Conservation (phyloP, 2,113 vertebrate genomes). For the Dolichallabes microphthalmus region DNA sequence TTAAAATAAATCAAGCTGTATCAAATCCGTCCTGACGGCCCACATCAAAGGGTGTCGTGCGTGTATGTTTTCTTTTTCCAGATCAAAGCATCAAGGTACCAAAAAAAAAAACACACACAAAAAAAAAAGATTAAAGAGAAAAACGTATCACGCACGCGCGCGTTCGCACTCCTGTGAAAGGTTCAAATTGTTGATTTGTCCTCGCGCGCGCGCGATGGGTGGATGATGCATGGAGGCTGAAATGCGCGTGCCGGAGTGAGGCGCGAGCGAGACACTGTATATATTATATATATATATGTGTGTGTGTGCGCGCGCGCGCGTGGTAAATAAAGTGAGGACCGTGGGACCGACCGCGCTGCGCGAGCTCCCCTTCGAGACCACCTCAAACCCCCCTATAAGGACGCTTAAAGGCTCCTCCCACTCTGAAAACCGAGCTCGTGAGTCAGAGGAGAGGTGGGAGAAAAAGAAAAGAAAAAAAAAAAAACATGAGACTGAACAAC, state of each 20-base stretch:
- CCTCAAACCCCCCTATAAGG: neutral
- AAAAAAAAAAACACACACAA: too few relatives aligned
- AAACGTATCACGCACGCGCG: neutral
- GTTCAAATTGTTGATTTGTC: neutral
- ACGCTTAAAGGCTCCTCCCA: constrained; percentile 11
- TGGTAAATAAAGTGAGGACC: neutral
- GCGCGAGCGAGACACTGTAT: neutral
- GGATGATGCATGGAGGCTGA: neutral
- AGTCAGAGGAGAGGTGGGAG: constrained; percentile 1
- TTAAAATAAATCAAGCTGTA: neutral
- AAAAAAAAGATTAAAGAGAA: neutral
- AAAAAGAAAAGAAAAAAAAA: neutral
- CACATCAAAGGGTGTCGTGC: neutral
- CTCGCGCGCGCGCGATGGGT: neutral
- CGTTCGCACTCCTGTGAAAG: neutral
- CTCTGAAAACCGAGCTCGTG: neutral
- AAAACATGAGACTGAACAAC: neutral
- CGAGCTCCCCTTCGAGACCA: constrained; percentile 2
- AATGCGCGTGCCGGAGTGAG: constrained; percentile 9
- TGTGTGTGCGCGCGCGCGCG: neutral
- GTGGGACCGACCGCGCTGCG: constrained; percentile 7
- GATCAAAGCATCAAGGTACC: neutral
- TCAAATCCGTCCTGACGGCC: constrained; percentile 7
- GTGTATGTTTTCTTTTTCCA: neutral
- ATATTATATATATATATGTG: too few relatives aligned